Percentiles rank a stretch among this genome's conserved stretches.
Evolutionary conservation across 2,113 vertebrate genomes (phyloP).

Genomic region (Lepus americanus): DNA sequence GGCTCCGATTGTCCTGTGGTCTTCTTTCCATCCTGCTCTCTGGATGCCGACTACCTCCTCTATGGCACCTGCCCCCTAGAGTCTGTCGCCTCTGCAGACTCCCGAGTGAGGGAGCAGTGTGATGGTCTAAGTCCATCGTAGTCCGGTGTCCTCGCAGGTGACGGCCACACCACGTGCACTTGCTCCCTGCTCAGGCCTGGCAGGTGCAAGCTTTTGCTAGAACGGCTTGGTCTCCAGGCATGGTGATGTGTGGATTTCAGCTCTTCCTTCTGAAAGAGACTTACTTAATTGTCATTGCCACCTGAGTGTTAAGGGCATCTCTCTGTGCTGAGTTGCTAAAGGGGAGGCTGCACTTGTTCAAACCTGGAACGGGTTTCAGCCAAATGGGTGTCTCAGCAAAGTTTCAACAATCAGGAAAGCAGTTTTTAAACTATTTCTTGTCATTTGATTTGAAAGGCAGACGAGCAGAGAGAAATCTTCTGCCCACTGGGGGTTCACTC

Average conservation of each 20-base stretch:
- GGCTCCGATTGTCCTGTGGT: background rate
- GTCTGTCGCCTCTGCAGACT: background rate
- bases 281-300: background rate
- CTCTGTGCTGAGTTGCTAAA: background rate
- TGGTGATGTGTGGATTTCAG: background rate
- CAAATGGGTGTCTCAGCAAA: background rate
- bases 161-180: background rate
- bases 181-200: background rate
- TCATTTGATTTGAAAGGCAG: no score
- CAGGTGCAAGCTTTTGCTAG: background rate
- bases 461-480: no score
- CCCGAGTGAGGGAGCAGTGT: background rate
- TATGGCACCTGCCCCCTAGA: background rate
- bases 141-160: background rate
- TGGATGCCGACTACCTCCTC: background rate
- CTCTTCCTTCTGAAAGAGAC: conserved; percentile 16
- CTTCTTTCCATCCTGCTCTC: conserved; percentile 39
- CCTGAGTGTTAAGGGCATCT: background rate
- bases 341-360: conserved; percentile 19
- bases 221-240: background rate
- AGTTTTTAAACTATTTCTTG: no score
- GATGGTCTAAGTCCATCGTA: background rate
- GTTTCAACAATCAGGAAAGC: background rate
- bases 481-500: no score
- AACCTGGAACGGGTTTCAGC: background rate